Evolutionary conservation across 2,797 vertebrate species (phyloP).

Genomic region (Perodicticus potto): DNA sequence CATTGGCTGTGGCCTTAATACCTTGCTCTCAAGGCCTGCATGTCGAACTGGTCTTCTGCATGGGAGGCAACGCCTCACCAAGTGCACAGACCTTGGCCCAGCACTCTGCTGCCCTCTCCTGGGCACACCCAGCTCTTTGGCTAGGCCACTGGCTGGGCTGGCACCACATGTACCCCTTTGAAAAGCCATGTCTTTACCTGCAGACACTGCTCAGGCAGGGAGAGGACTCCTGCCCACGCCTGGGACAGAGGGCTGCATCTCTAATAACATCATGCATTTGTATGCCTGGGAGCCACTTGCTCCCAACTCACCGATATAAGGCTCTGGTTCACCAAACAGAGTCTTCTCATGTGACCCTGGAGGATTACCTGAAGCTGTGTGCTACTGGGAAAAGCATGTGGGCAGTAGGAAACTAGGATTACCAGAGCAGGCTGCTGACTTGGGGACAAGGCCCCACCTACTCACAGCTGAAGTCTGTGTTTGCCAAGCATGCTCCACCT

Average conservation of each 20-base stretch:
- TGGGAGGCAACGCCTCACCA: rapidly evolving
- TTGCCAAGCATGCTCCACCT: not conserved
- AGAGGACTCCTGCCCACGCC: not conserved
- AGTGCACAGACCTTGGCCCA: rapidly evolving
- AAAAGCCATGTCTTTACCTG: constrained; percentile 24
- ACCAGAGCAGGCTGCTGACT: not conserved
- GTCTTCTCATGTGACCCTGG: not conserved
- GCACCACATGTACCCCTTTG: not conserved
- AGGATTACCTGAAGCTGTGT: not conserved
- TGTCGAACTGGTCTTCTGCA: not conserved
- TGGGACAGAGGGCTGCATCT: not conserved
- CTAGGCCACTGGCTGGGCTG: not conserved
- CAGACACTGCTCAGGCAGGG: not conserved
- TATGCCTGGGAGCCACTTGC: not conserved
- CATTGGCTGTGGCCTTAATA: not conserved
- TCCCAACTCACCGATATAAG: not conserved
- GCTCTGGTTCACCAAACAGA: not conserved
- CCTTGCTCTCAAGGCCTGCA: not conserved
- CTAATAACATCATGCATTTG: not conserved
- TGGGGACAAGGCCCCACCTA: not conserved
- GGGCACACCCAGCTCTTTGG: not conserved
- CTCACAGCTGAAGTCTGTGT: not conserved
- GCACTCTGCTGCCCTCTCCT: constrained; percentile 24
- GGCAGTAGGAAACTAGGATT: not conserved
- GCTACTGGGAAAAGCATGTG: not conserved